These are phyloP conservation scores for Nasonia vitripennis DNA, from an alignment of 1,140 invertebrate species.

Conservation along the genomic window DNA sequence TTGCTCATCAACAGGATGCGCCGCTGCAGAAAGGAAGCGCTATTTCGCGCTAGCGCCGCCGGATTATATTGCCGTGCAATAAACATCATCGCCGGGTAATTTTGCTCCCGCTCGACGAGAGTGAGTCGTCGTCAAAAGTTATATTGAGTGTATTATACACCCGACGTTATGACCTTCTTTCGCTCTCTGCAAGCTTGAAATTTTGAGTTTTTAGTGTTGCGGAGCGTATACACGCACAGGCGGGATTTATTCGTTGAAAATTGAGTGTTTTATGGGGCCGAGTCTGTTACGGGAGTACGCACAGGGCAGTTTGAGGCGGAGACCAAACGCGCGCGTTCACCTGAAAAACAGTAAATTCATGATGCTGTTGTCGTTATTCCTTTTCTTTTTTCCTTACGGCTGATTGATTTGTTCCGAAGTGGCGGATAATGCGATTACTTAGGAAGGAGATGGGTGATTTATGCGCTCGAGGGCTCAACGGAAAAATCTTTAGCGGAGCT, in stretches of 20 bases:
- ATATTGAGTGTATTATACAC: neutral
- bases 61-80: conserved; percentile 51
- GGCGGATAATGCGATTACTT: neutral
- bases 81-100: conserved; percentile 53
- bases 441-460: neutral
- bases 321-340: neutral
- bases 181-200: neutral
- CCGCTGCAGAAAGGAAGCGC: conserved; percentile 52
- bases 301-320: too few relatives aligned
- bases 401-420: neutral
- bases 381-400: neutral
- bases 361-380: neutral
- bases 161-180: neutral
- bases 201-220: neutral
- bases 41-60: conserved; percentile 33
- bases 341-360: neutral
- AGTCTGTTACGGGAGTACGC: too few relatives aligned
- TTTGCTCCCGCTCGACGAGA: neutral
- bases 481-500: too few relatives aligned
- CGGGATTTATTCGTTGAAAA: neutral
- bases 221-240: too few relatives aligned
- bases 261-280: neutral
- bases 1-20: conserved; percentile 54
- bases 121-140: neutral
- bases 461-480: too few relatives aligned